These are phyloP conservation scores for Oncopodura yosiiana DNA, from an alignment of 1,140 invertebrate species.

Conservation along the genomic window DNA sequence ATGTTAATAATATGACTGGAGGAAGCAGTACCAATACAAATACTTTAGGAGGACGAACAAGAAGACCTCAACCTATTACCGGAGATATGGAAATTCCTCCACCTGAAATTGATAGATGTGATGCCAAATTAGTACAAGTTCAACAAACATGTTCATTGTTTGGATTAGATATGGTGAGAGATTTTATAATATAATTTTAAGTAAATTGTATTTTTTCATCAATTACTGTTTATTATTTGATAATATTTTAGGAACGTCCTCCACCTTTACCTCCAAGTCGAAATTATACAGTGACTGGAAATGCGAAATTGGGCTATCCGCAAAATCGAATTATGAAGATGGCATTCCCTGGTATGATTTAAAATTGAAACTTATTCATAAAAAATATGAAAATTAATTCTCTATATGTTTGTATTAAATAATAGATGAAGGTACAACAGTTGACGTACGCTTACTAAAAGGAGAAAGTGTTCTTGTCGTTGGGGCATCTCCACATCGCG, in stretches of 20 bases:
- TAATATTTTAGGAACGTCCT: slow-evolving; percentile 60
- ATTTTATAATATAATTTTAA: background rate
- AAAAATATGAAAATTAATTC: slow-evolving; percentile 1
- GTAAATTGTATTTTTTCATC: background rate
- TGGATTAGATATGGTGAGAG: slow-evolving; percentile 70
- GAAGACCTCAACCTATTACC: slow-evolving; percentile 81
- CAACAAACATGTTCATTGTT: slow-evolving; percentile 81
- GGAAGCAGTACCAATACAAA: background rate
- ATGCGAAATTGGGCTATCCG: slow-evolving; percentile 85
- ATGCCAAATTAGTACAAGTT: slow-evolving; percentile 74
- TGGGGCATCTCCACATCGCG: slow-evolving; percentile 64
- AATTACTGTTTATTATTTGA: slow-evolving; percentile 4
- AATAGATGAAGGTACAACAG: slow-evolving; percentile 50
- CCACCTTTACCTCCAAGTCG: slow-evolving; percentile 80
- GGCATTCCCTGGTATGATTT: slow-evolving; percentile 61
- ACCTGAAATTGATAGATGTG: slow-evolving; percentile 64
- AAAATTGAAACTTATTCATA: slow-evolving; percentile 1
- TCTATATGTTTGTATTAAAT: background rate
- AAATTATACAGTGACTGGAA: slow-evolving; percentile 78
- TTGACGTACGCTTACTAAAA: slow-evolving; percentile 55
- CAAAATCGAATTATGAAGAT: slow-evolving; percentile 83
- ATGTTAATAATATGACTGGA: background rate
- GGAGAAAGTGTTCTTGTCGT: slow-evolving; percentile 73
- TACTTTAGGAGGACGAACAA: slow-evolving; percentile 50
- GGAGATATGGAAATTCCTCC: slow-evolving; percentile 58